Base-by-base conservation (phyloP, 92 coral and sea anemone genomes). In the Heteractis magnifica region DNA sequence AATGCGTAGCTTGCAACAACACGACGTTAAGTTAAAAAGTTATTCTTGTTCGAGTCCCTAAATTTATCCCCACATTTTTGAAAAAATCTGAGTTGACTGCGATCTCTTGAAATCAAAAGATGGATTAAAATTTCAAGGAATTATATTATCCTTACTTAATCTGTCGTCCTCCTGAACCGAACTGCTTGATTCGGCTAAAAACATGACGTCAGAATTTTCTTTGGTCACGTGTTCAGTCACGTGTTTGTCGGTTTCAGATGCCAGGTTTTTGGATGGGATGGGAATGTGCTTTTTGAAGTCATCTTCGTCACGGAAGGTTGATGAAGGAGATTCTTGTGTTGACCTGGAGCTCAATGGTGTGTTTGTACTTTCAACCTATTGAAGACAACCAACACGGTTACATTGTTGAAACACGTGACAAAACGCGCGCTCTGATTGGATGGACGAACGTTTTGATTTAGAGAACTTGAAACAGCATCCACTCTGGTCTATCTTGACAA, bases 231-330 rank as follows among this genome's bases (percentile, higher is more conserved):
- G 77, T 19, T 81, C 77, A 18, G 51, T 19, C 81, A 77, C 82
- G 77, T 76, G 73, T 14, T 58, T n/a, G 10, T 75, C 70, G 8
- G 79, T 91, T 56, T 90, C 88, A 48, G 86, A 87, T 1, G 93
- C 79, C 60, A 94, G 88, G 78, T 94, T 94, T 86, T 94, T 88
- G 50, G 98, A 79, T 60, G 94, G 93, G 75, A 94, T 94, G 5
- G 90, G 93, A 52, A 94, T 94, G 77, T 94, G 92, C 81, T 94
- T 94, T 79, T 70, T 83, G 68, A 91, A 83, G 52, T 82, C 91
- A 84, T 93, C 93, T 78, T 85, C 89, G 62, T 77, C 79, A 11
- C 79, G 82, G 56, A 78, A 71, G 23, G 89, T 14, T 4, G 75
- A 11, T 19, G 84, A 65, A 52, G 81, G 84, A n/a, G 83, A 68